phyloP scores from a whole-genome alignment of 1,140 invertebrate genomes.

The Saccostrea glomerata region DNA sequence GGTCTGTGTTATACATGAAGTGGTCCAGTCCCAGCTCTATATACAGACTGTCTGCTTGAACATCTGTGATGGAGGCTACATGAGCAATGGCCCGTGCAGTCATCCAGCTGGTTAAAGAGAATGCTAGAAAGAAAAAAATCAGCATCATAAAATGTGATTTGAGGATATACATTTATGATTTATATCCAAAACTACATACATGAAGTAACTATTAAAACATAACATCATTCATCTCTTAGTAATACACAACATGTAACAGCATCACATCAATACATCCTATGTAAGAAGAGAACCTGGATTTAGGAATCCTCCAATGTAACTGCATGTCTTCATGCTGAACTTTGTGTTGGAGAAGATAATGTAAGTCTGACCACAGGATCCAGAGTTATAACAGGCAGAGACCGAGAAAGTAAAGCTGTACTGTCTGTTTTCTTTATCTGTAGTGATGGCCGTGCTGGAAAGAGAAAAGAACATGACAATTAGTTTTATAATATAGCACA shows the following conservation, averaged over 20 bases:
- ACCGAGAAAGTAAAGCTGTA: neutral
- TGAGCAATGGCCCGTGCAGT: conserved; percentile 12
- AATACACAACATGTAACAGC: neutral
- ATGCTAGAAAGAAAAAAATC: conserved; percentile 5
- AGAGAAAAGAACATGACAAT: neutral
- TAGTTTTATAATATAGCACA: neutral
- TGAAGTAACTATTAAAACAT: neutral
- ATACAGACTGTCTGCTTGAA: conserved; percentile 41
- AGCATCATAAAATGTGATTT: too few relatives aligned
- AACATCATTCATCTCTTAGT: neutral
- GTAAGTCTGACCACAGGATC: neutral
- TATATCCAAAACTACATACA: neutral
- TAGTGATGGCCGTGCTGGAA: neutral
- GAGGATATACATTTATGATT: neutral
- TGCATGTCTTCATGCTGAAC: conserved; percentile 25
- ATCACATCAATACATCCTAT: neutral
- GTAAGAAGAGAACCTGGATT: neutral
- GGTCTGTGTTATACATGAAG: conserved; percentile 36
- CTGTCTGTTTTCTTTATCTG: neutral
- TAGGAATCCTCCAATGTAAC: conserved; percentile 17
- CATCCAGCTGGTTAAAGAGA: conserved; percentile 45
- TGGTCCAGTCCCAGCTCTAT: conserved; percentile 36
- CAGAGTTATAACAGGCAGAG: neutral
- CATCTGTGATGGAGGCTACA: conserved; percentile 20
- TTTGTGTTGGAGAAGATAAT: neutral